phyloP scores from a whole-genome alignment of 2,113 vertebrate genomes.

The Podilymbus podiceps region DNA sequence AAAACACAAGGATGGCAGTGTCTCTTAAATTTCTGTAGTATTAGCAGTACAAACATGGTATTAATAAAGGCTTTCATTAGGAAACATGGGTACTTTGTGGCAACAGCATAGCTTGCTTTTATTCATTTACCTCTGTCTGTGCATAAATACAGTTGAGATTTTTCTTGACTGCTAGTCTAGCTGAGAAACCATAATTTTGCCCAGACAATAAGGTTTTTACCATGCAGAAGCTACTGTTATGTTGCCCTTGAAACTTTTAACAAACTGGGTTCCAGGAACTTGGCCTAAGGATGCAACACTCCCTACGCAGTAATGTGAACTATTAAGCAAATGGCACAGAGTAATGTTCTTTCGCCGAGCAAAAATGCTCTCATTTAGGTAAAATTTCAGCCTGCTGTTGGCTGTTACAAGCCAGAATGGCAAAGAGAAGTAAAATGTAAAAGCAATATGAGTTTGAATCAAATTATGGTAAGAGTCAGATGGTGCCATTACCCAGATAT shows the following conservation, averaged over 20 bases:
- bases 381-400: slow-evolving; percentile 77
- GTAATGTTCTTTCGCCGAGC: slow-evolving; percentile 69
- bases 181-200: not conserved
- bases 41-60: not conserved
- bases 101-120: not conserved
- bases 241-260: slow-evolving; percentile 69
- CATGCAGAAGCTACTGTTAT: not conserved
- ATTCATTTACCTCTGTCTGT: not conserved
- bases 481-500: slow-evolving; percentile 70
- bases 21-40: not conserved
- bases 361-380: slow-evolving; percentile 76
- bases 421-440: slow-evolving; percentile 74
- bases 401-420: slow-evolving; percentile 72
- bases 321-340: slow-evolving; percentile 78
- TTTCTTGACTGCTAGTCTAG: not conserved
- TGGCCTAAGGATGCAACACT: slow-evolving; percentile 63
- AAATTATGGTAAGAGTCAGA: slow-evolving; percentile 78
- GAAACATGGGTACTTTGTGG: not conserved
- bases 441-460: slow-evolving; percentile 76
- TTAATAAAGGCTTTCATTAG: not conserved
- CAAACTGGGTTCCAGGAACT: slow-evolving; percentile 34
- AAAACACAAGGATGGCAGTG: not conserved
- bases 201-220: slow-evolving; percentile 27
- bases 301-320: slow-evolving; percentile 67
- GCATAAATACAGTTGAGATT: not conserved